Evolutionary conservation across 64 coral and sea anemone species (phyloP).

Genomic region (Cladopsammia gracilis): DNA sequence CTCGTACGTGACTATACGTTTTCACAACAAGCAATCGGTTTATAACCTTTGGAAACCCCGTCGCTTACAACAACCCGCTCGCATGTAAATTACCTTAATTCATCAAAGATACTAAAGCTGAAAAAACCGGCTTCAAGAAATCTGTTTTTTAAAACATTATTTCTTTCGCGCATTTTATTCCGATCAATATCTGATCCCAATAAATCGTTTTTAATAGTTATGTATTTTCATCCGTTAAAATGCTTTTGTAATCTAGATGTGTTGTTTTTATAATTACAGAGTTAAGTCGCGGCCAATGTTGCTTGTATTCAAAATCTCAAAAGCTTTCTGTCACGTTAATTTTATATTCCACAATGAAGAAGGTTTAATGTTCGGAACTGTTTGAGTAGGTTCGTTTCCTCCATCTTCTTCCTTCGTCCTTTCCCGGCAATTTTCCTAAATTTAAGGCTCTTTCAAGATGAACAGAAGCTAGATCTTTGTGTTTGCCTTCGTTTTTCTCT

Average conservation of each 20-base stretch:
- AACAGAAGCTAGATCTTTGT: slow-evolving; percentile 52
- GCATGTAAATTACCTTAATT: background rate
- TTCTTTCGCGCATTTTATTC: background rate
- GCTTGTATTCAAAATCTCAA: too few relatives aligned
- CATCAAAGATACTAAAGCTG: too few relatives aligned
- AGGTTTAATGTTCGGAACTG: background rate
- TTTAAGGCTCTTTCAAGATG: slow-evolving; percentile 71
- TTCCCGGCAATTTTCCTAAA: slow-evolving; percentile 39
- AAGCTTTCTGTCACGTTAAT: too few relatives aligned
- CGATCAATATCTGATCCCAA: background rate
- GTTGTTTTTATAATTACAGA: background rate
- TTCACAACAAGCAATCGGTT: too few relatives aligned
- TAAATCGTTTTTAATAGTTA: too few relatives aligned
- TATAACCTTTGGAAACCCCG: background rate
- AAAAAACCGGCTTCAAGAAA: background rate
- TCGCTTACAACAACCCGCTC: background rate
- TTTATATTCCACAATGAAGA: too few relatives aligned
- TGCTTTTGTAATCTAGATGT: too few relatives aligned
- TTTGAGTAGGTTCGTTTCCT: slow-evolving; percentile 62
- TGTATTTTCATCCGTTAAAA: too few relatives aligned
- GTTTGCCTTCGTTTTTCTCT: background rate
- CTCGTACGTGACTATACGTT: background rate
- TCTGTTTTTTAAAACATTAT: background rate
- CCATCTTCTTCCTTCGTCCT: slow-evolving; percentile 62
- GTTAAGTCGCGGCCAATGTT: background rate